These are phyloP conservation scores for Muntiacus reevesi DNA, from an alignment of 2,113 vertebrate species.

Conservation along the genomic window DNA sequence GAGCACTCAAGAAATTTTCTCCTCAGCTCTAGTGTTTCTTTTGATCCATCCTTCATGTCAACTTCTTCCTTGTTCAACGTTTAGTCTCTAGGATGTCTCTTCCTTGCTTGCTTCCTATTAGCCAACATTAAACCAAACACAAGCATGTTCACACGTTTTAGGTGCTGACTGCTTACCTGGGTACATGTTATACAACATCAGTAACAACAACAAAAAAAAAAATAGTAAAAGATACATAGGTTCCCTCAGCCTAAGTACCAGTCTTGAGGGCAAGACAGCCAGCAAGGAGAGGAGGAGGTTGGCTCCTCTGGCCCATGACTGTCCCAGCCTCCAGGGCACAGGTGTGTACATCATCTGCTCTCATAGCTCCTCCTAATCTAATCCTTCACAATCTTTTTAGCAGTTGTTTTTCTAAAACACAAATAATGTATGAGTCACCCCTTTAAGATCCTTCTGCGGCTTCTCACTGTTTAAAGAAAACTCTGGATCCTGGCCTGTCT, in stretches of 20 bases:
- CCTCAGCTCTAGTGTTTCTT: background rate
- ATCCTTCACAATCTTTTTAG: background rate
- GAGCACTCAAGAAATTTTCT: background rate
- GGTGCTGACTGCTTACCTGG: background rate
- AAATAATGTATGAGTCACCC: background rate
- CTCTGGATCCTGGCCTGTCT: background rate
- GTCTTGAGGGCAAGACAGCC: background rate
- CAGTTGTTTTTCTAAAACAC: background rate
- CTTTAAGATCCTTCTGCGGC: background rate
- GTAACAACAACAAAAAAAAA: background rate
- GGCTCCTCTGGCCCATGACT: background rate
- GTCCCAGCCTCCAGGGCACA: background rate
- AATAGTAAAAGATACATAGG: background rate
- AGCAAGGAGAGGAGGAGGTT: too few species aligned
- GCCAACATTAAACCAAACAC: background rate
- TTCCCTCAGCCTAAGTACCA: background rate
- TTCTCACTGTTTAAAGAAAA: background rate
- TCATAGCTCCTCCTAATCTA: background rate
- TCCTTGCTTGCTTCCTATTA: background rate
- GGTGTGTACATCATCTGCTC: background rate
- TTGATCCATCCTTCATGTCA: background rate
- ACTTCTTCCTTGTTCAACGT: background rate
- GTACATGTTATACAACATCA: background rate
- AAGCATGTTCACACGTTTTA: background rate
- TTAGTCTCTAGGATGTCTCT: background rate